phyloP scores from a whole-genome alignment of 2,888 invertebrate genomes.

The Hirtodrosophila trivittata region DNA sequence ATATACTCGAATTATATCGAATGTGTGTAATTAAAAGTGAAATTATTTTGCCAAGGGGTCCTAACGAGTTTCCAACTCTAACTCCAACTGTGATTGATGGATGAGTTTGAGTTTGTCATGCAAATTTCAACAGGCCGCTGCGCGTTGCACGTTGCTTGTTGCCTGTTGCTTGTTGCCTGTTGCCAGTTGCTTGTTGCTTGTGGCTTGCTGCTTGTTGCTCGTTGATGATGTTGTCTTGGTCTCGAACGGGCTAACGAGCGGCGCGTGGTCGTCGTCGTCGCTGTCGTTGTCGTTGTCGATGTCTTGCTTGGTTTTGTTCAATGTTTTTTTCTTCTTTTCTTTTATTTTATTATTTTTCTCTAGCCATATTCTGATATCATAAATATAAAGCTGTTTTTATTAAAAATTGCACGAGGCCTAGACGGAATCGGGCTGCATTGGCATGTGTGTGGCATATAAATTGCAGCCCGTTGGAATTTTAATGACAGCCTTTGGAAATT shows the following conservation, averaged over 20 bases:
- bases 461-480: constrained; percentile 77
- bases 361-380: constrained; percentile 73
- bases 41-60: constrained; percentile 66
- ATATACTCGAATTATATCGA: constrained; percentile 1
- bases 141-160: constrained; percentile 28
- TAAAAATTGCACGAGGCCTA: constrained; percentile 68
- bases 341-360: constrained; percentile 20
- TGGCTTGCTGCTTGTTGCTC: constrained; percentile 38
- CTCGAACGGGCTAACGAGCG: constrained; percentile 67
- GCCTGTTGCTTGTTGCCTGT: constrained; percentile 26
- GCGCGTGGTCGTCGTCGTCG: constrained; percentile 64
- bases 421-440: constrained; percentile 48
- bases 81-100: constrained; percentile 71
- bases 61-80: constrained; percentile 63
- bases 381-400: constrained; percentile 78
- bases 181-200: constrained; percentile 32
- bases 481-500: constrained; percentile 80
- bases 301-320: constrained; percentile 6
- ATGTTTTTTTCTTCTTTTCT: constrained; percentile 9
- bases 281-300: constrained; percentile 9
- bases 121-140: constrained; percentile 70
- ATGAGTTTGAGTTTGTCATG: constrained; percentile 80
- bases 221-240: constrained; percentile 59
- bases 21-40: constrained; percentile 70
- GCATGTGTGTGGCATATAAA: constrained; percentile 78